phyloP scores from a whole-genome alignment of 2,888 invertebrate species.

The Hirtodrosophila trivittata region DNA sequence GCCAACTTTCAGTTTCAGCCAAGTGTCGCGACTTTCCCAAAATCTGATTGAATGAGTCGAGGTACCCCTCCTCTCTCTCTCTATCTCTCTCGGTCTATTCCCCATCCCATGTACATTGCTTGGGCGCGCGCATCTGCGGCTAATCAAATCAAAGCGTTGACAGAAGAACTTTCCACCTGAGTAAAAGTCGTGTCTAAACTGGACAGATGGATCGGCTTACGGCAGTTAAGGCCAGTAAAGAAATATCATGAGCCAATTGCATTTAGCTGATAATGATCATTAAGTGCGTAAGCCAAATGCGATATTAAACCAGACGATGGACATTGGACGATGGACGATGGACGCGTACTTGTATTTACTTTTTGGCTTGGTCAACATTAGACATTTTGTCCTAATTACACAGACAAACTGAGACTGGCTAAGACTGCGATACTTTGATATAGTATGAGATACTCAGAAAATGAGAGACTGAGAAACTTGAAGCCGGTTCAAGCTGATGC shows the following conservation, averaged over 20 bases:
- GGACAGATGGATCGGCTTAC: conserved; percentile 41
- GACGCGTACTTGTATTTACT: conserved; percentile 53
- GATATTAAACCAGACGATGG: conserved; percentile 48
- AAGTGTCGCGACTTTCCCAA: conserved; percentile 50
- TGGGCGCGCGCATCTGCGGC: conserved; percentile 41
- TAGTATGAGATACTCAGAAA: conserved; percentile 2
- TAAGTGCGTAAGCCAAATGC: conserved; percentile 54
- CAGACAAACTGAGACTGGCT: conserved; percentile 65
- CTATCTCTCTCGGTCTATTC: not conserved
- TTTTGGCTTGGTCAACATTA: conserved; percentile 76
- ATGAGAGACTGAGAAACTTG: conserved; percentile 11
- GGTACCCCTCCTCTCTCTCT: not conserved
- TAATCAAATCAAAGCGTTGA: conserved; percentile 63
- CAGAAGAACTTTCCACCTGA: conserved; percentile 61
- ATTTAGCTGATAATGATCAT: conserved; percentile 45
- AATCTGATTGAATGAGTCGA: conserved; percentile 30
- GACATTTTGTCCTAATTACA: conserved; percentile 79
- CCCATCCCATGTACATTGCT: conserved; percentile 15
- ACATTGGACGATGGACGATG: conserved; percentile 13
- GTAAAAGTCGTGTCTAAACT: conserved; percentile 49
- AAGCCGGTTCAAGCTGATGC: conserved; percentile 15
- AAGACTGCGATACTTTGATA: conserved; percentile 34
- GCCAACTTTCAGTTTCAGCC: conserved; percentile 55
- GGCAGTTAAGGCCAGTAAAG: conserved; percentile 34
- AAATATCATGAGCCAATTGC: conserved; percentile 42